A percentile compares a stretch with the other conserved stretches of the same genome.
phyloP scores from a whole-genome alignment of 2,888 invertebrate species.

The Drosophila quinaria region DNA sequence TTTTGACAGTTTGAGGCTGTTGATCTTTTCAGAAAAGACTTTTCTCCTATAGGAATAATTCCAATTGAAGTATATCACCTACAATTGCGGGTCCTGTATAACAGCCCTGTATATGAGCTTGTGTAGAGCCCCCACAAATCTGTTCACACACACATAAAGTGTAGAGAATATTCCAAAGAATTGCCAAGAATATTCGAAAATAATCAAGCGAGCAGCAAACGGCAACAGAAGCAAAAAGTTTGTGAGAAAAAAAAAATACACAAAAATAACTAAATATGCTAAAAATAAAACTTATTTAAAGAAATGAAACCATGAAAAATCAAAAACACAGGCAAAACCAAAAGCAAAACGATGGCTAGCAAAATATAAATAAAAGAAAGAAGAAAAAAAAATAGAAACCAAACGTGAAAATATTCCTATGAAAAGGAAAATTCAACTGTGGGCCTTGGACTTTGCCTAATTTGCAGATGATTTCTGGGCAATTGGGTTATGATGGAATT shows the following conservation, averaged over 20 bases:
- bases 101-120: slow-evolving; percentile 26
- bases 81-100: slow-evolving; percentile 4
- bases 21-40: too few species aligned
- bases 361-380: slow-evolving; percentile 67
- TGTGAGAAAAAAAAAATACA: slow-evolving; percentile 67
- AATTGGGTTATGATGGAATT: slow-evolving; percentile 16
- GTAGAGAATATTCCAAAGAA: slow-evolving; percentile 67
- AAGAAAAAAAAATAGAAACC: slow-evolving; percentile 33
- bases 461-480: slow-evolving; percentile 45
- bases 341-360: slow-evolving; percentile 65
- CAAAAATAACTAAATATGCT: slow-evolving; percentile 82
- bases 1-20: background rate
- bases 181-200: slow-evolving; percentile 64
- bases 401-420: slow-evolving; percentile 32
- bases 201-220: slow-evolving; percentile 51
- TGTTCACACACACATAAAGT: slow-evolving; percentile 49
- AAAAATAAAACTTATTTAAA: slow-evolving; percentile 85
- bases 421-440: slow-evolving; percentile 36
- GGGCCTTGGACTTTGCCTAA: slow-evolving; percentile 48
- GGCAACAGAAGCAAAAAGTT: slow-evolving; percentile 50
- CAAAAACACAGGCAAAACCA: slow-evolving; percentile 70
- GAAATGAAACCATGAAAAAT: slow-evolving; percentile 85
- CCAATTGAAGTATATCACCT: slow-evolving; percentile 23
- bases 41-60: background rate
- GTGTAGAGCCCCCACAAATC: slow-evolving; percentile 51